Conservation (phyloP, 2,888 invertebrate genomes). For the Spodoptera littoralis region DNA sequence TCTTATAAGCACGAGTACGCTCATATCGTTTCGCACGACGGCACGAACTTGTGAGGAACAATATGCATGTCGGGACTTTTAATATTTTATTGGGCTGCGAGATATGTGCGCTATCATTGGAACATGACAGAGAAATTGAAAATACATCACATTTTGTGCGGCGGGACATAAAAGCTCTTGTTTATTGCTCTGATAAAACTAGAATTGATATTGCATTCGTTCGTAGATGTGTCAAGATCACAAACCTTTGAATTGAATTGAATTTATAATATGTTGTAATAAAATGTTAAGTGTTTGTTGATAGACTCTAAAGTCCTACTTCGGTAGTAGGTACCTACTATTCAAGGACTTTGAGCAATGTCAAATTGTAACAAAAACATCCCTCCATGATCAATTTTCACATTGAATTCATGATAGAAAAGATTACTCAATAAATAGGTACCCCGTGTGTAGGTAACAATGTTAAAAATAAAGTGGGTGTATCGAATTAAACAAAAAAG, state of each 20-base stretch:
- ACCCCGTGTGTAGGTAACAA: too few species aligned
- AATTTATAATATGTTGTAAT: neutral
- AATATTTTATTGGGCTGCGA: slow-evolving; percentile 69
- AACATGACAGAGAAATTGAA: slow-evolving; percentile 65
- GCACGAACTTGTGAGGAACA: slow-evolving; percentile 55
- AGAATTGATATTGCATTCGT: slow-evolving; percentile 44
- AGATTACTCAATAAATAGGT: too few species aligned
- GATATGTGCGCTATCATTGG: slow-evolving; percentile 65
- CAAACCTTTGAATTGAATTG: neutral
- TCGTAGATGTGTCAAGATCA: slow-evolving; percentile 25
- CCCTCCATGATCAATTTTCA: too few species aligned
- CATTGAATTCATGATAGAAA: too few species aligned
- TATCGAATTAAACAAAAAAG: too few species aligned
- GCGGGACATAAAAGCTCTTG: slow-evolving; percentile 50
- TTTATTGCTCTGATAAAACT: slow-evolving; percentile 60
- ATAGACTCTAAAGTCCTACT: too few species aligned
- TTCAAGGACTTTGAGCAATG: too few species aligned
- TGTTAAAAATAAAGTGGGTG: too few species aligned
- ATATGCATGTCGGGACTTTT: slow-evolving; percentile 67
- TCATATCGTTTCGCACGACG: slow-evolving; percentile 52
- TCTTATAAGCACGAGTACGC: slow-evolving; percentile 48
- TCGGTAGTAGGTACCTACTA: too few species aligned
- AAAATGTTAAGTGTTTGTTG: too few species aligned
- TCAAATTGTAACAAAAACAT: too few species aligned
- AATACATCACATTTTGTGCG: slow-evolving; percentile 59